Percentiles rank a stretch among this genome's conserved stretches.
Conservation (phyloP, 2,888 invertebrate genomes). For the Scrobipalpa costella region DNA sequence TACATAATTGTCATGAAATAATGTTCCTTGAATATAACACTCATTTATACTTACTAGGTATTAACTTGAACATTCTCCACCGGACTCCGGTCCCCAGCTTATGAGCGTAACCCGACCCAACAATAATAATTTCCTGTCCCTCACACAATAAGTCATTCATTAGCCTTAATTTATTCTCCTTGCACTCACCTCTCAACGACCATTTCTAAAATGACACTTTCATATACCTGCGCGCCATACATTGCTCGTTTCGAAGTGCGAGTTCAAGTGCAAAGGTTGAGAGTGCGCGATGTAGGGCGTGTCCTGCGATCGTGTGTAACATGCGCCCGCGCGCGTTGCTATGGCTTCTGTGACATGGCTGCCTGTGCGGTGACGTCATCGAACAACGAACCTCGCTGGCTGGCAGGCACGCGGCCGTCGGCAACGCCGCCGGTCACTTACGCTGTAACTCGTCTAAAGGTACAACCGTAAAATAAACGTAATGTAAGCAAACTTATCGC, state of each 20-base stretch:
- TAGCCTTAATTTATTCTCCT: conserved; percentile 78
- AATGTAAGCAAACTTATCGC: too few relatives aligned
- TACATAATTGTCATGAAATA: too few relatives aligned
- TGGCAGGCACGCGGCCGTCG: conserved; percentile 4
- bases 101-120: conserved; percentile 59
- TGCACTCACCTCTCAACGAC: conserved; percentile 67
- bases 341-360: conserved; percentile 73
- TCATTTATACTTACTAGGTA: conserved; percentile 35
- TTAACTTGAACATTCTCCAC: conserved; percentile 44
- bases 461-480: too few relatives aligned
- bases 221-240: conserved; percentile 41
- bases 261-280: conserved; percentile 37
- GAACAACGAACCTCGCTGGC: conserved; percentile 59
- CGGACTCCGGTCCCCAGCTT: too few relatives aligned
- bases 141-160: conserved; percentile 78
- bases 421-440: background rate
- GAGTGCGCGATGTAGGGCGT: conserved; percentile 56
- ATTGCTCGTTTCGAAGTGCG: conserved; percentile 44
- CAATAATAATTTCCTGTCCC: conserved; percentile 78
- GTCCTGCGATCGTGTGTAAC: conserved; percentile 42
- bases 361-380: conserved; percentile 69
- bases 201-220: conserved; percentile 43
- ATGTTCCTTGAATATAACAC: too few relatives aligned
- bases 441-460: too few relatives aligned
- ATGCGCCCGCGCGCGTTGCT: conserved; percentile 46